Base-by-base conservation (phyloP, 1,140 invertebrate genomes). In the Drosophila pachea region DNA sequence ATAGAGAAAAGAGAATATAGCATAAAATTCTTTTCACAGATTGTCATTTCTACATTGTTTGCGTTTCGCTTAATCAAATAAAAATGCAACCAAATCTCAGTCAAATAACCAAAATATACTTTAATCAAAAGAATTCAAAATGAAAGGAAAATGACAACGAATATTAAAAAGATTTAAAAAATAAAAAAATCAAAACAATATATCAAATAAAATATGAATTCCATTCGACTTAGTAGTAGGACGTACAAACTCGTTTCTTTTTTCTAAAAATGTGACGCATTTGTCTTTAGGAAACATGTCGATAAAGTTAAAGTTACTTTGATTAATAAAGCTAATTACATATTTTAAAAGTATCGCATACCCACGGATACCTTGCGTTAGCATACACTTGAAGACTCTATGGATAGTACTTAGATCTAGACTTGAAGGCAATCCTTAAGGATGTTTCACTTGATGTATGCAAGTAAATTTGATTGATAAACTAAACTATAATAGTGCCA, bases 251-350 rank as follows among this genome's bases (percentile, higher is more conserved):
- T 61, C 42, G 8, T 48, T 42, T 47, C 48, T 62, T 62, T 22
- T 12, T 43, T 36, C n/a, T 22, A 22, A 5, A 43, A 7, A 2
- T 50, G n/a, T 63, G n/a, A 31, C 32, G 54, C 62, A 35, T 55
- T 76, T 84, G 76, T 84, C 81, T 86, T 86, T 86, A 81, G 81
- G 79, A 86, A 84, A 84, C 76, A 72, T 83, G 82, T 74, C 64
- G 68, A 56, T 72, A 66, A 84, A 84, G 64, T 42, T 74, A 68
- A 77, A 62, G 35, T 49, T 65, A 56, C 48, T 60, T 48, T 63
- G 35, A 42, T 55, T 22, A 35, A 42, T 68, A n/a, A 40, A 49
- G 11, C 49, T 53, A 52, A 40, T 22, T 59, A 55, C 22, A 40
- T 56, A 65, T 16, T 60, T 60, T 43, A 43, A 9, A 53, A 63